These are phyloP conservation scores for Melanotaenia maccullochi DNA, from an alignment of 2,797 vertebrate species.

Conservation along the genomic window DNA sequence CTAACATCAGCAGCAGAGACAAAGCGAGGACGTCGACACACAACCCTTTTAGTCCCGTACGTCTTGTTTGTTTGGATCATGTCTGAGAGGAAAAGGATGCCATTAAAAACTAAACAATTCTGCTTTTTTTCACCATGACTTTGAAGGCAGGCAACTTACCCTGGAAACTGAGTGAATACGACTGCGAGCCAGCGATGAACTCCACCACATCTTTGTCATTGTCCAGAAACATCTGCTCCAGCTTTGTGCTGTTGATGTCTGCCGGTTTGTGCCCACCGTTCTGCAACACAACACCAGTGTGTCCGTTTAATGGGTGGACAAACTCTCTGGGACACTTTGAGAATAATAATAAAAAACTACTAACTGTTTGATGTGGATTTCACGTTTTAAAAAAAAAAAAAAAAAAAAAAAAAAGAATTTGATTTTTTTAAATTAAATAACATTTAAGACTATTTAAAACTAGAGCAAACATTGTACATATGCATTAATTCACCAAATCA, in stretches of 20 bases:
- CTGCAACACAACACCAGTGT: constrained; percentile 40
- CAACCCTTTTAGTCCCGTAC: constrained; percentile 69
- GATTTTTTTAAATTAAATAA: too few relatives aligned
- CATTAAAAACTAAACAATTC: neutral
- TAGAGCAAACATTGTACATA: too few relatives aligned
- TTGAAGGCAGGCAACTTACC: constrained; percentile 58
- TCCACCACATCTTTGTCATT: constrained; percentile 65
- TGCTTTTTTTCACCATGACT: neutral
- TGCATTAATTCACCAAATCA: too few relatives aligned
- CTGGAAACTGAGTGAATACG: constrained; percentile 74
- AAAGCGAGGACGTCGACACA: constrained; percentile 77
- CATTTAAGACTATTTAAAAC: too few relatives aligned
- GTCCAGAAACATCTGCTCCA: constrained; percentile 75
- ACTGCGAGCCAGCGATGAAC: constrained; percentile 74
- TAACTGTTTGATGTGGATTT: too few relatives aligned
- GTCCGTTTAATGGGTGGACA: neutral
- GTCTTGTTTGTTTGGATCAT: constrained; percentile 81
- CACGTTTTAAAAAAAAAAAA: too few relatives aligned
- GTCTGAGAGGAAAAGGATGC: constrained; percentile 54
- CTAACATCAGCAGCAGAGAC: constrained; percentile 68
- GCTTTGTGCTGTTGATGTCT: constrained; percentile 59
- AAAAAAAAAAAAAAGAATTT: too few relatives aligned
- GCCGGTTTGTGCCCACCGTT: constrained; percentile 26
- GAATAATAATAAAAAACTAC: too few relatives aligned
- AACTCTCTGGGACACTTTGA: too few relatives aligned